A percentile compares a stretch with the other conserved stretches of the same genome.
phyloP scores from a whole-genome alignment of 2,888 invertebrate genomes.

The Gonocerus acuteangulatus region DNA sequence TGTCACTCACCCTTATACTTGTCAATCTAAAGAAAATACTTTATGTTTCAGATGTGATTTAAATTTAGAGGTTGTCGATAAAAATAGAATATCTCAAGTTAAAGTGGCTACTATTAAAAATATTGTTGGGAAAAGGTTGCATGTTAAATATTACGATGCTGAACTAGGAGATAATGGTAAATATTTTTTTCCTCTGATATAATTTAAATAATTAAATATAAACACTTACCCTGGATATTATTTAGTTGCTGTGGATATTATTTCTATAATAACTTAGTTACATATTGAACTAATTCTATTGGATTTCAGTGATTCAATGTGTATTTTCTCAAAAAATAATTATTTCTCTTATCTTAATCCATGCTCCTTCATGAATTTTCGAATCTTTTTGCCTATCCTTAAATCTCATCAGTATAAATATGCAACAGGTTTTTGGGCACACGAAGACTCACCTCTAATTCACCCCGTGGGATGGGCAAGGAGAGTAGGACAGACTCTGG shows the following conservation, averaged over 20 bases:
- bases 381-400: too few species aligned
- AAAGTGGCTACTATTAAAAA: constrained; percentile 83
- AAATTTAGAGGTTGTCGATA: constrained; percentile 89
- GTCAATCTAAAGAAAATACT: too few species aligned
- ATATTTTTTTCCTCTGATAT: not conserved
- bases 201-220: not conserved
- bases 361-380: too few species aligned
- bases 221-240: not conserved
- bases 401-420: too few species aligned
- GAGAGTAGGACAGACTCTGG: constrained; percentile 77
- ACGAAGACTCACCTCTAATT: constrained; percentile 86
- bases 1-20: not conserved
- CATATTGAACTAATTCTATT: too few species aligned
- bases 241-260: not conserved
- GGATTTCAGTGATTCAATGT: too few species aligned
- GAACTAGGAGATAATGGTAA: constrained; percentile 62
- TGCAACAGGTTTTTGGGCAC: constrained; percentile 82
- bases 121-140: constrained; percentile 84
- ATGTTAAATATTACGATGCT: constrained; percentile 82
- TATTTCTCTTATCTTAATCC: too few species aligned
- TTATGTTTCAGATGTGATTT: constrained; percentile 62
- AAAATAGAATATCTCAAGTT: constrained; percentile 88
- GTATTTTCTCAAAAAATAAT: too few species aligned
- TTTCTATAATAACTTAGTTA: not conserved
- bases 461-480: constrained; percentile 97